A percentile compares a stretch with the other conserved stretches of the same genome.
phyloP scores from a whole-genome alignment of 2,113 vertebrate species.

The Tylochromis polylepis region DNA sequence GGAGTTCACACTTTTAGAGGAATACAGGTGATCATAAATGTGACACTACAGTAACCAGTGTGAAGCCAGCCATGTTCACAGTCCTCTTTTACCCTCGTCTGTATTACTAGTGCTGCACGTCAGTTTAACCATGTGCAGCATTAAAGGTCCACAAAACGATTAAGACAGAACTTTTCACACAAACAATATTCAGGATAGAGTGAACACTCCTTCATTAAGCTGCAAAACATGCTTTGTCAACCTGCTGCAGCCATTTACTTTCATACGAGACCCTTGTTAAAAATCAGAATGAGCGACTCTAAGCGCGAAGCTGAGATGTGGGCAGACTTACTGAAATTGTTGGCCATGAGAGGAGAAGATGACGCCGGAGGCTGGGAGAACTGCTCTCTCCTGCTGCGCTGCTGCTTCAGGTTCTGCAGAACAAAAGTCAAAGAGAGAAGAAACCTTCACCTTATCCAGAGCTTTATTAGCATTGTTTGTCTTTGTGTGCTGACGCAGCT shows the following conservation, averaged over 20 bases:
- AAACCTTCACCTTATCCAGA: background rate
- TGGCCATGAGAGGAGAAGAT: slow-evolving; percentile 76
- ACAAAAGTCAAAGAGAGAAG: background rate
- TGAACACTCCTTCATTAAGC: slow-evolving; percentile 30
- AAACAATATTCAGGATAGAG: slow-evolving; percentile 1
- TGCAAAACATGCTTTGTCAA: slow-evolving; percentile 1
- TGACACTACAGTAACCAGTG: background rate
- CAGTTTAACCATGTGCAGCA: background rate
- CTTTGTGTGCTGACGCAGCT: background rate
- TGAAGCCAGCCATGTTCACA: background rate
- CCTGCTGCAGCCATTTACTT: background rate
- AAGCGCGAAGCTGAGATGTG: background rate
- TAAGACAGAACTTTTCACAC: background rate
- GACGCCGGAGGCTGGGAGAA: slow-evolving; percentile 82
- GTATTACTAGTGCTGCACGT: background rate
- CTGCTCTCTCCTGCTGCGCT: slow-evolving; percentile 86
- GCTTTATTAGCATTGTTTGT: background rate
- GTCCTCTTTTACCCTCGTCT: background rate
- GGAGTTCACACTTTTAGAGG: background rate
- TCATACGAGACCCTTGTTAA: background rate
- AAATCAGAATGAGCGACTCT: background rate
- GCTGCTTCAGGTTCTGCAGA: slow-evolving; percentile 87
- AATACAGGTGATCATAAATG: background rate
- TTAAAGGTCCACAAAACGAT: background rate
- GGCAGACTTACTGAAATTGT: slow-evolving; percentile 81